These are phyloP conservation scores for Monomorium pharaonis DNA, from an alignment of 1,140 invertebrate species.

Conservation along the genomic window DNA sequence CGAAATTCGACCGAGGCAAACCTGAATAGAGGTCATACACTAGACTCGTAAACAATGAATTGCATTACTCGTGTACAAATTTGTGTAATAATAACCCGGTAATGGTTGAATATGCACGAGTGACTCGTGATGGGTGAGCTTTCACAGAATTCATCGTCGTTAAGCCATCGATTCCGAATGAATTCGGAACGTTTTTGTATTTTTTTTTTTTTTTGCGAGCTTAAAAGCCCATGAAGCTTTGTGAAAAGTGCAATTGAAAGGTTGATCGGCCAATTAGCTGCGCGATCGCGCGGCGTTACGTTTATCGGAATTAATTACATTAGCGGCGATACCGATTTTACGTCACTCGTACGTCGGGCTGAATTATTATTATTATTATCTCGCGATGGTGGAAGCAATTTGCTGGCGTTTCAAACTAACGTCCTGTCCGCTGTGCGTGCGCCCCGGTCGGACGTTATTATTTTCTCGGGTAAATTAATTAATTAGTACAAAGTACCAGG, in stretches of 20 bases:
- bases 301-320: conserved; percentile 71
- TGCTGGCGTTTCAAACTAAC: conserved; percentile 56
- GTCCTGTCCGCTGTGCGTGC: conserved; percentile 33
- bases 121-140: neutral
- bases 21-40: neutral
- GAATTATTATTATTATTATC: conserved; percentile 70
- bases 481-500: conserved; percentile 52
- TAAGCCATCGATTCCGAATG: neutral
- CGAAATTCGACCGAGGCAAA: neutral
- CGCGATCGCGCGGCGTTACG: conserved; percentile 36
- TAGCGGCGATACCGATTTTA: conserved; percentile 58
- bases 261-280: conserved; percentile 65
- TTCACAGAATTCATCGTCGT: neutral
- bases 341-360: conserved; percentile 57
- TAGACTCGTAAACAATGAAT: conserved; percentile 4
- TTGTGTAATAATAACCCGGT: neutral
- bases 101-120: neutral
- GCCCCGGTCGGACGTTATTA: conserved; percentile 58
- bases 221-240: neutral
- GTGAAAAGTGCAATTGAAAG: conserved; percentile 1
- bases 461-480: conserved; percentile 69
- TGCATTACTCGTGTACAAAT: neutral
- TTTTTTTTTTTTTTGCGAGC: neutral
- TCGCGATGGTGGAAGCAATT: conserved; percentile 38
- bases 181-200: neutral